A percentile compares a stretch with the other conserved stretches of the same genome.
These are phyloP conservation scores for Trilocha varians DNA, from an alignment of 2,888 invertebrate genomes.

Conservation along the genomic window DNA sequence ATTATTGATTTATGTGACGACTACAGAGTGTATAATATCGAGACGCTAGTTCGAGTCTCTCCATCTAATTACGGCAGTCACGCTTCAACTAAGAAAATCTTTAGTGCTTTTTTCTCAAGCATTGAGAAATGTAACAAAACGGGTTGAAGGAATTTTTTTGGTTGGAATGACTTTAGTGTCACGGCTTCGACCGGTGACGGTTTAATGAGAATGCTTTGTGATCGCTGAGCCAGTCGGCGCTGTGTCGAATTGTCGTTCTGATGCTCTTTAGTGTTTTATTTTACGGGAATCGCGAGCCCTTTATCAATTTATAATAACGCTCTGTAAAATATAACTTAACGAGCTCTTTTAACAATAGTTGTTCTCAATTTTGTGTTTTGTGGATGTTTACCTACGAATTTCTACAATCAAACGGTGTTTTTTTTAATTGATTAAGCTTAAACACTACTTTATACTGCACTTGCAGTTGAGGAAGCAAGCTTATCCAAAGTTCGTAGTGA, in stretches of 20 bases:
- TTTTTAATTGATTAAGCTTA: no score
- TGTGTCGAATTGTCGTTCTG: conserved; percentile 63
- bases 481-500: no score
- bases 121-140: conserved; percentile 65
- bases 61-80: conserved; percentile 69
- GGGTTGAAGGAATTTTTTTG: conserved; percentile 50
- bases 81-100: conserved; percentile 68
- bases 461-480: no score
- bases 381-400: no score
- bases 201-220: conserved; percentile 71
- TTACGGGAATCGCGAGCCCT: conserved; percentile 36
- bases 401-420: no score
- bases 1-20: neutral
- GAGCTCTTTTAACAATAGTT: no score
- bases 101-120: conserved; percentile 65
- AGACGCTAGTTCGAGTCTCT: conserved; percentile 23
- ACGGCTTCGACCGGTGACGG: conserved; percentile 60
- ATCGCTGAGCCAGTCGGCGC: conserved; percentile 52
- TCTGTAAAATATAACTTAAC: neutral
- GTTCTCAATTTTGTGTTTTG: no score
- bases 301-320: conserved; percentile 1
- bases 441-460: no score
- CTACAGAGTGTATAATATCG: neutral
- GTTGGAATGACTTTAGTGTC: conserved; percentile 65
- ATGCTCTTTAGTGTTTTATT: conserved; percentile 47